Conservation (phyloP, 2,113 vertebrate species). For the Nesogale talazaci region DNA sequence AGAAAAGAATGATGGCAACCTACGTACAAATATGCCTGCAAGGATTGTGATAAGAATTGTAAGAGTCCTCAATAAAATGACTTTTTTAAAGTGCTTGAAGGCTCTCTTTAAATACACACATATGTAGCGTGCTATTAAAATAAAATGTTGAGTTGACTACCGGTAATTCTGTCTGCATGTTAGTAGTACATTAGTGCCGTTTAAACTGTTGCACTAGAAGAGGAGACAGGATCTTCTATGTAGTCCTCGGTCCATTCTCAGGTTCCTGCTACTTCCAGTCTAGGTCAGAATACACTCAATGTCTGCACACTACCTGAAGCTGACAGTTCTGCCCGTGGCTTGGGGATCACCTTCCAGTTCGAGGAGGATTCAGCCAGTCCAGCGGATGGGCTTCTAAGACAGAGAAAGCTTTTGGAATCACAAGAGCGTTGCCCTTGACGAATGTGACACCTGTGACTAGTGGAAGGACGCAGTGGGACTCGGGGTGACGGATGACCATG, state of each 20-base stretch:
- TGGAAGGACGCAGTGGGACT: background rate
- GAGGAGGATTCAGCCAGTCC: no score
- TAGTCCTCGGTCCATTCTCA: background rate
- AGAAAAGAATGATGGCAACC: no score
- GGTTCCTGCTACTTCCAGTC: slow-evolving; percentile 36
- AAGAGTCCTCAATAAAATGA: no score
- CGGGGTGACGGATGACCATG: background rate
- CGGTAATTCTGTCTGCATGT: background rate
- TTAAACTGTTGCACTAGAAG: background rate
- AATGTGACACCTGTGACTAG: background rate
- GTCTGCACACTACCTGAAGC: slow-evolving; percentile 16
- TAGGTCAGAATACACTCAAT: background rate
- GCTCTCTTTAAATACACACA: slow-evolving; percentile 47
- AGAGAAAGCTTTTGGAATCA: background rate
- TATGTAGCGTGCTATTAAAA: slow-evolving; percentile 68
- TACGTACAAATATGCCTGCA: no score
- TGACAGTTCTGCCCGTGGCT: slow-evolving; percentile 31
- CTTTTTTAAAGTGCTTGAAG: slow-evolving; percentile 31
- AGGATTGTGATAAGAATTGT: no score
- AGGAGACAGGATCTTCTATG: background rate
- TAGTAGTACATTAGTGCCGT: background rate
- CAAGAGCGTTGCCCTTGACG: background rate
- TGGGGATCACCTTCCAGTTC: slow-evolving; percentile 5
- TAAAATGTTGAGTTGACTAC: slow-evolving; percentile 75
- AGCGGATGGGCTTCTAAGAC: no score